Base-by-base conservation (phyloP, 1,140 invertebrate species). In the Tachypleus tridentatus region DNA sequence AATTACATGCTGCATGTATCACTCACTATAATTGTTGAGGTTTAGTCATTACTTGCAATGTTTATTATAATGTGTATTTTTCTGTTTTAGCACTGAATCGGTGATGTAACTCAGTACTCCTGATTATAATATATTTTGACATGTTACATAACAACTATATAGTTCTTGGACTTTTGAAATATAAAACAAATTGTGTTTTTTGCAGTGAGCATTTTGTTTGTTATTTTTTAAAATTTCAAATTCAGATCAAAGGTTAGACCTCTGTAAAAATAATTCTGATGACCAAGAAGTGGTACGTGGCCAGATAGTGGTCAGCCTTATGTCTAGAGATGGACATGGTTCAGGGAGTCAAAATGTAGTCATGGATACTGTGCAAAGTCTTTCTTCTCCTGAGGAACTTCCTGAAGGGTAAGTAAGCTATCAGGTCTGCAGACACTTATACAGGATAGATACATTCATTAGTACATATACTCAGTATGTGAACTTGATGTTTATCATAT, bases 241-340 rank as follows among this genome's bases (percentile, higher is more conserved):
- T 79, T 69, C 75, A 96, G 93, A 95, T 83, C 93, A 97, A 82
- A 85, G 91, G 65, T 79, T 98, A 70, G 92, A 96, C 77, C 80
- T 98, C 64, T 86, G 87, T 70, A 91, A 93, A 79, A 86, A 88
- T 61, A 87, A 85, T 71, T 81, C 85, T 10, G 88, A 91, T 64
- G 93, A 96, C 73, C 84, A 84, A 65, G 92, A 94, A 69, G 85
- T 87, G 11, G 89, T 97, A 1, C 86, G 88, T 66, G 94, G 94
- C 5, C 91, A 97, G 78, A 92, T 97, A 62, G 94, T 97, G 9
- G 87, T 97, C 58, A 95, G 91, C 47, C 77, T 95, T 50, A 80
- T 93, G 67, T 92, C 91, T 0, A 81, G 91, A 54, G 91, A 94
- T 78, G 85, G 86, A 49, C 84, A 86, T 57, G 83, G 83, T 59